Evolutionary conservation across 2,888 invertebrate genomes (phyloP).

Genomic region (Orgyia antiqua): DNA sequence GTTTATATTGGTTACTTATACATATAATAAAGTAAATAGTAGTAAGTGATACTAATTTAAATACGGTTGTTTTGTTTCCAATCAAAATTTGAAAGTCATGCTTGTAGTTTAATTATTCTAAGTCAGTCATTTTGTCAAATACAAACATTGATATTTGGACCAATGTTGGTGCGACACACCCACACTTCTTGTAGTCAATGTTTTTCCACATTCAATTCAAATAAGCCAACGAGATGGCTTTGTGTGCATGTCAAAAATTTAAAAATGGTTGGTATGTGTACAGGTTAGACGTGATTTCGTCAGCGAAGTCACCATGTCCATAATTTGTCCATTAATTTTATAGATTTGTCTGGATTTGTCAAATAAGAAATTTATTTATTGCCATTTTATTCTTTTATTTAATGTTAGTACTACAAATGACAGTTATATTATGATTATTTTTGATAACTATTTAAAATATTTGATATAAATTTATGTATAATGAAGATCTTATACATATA

Average conservation of each 20-base stretch:
- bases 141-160: slow-evolving; percentile 44
- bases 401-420: too few relatives aligned
- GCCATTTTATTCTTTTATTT: too few relatives aligned
- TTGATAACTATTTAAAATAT: too few relatives aligned
- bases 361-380: too few relatives aligned
- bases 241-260: slow-evolving; percentile 13
- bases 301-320: neutral
- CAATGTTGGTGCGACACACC: slow-evolving; percentile 36
- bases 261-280: slow-evolving; percentile 15
- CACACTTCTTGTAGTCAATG: slow-evolving; percentile 29
- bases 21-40: too few relatives aligned
- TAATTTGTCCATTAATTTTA: neutral
- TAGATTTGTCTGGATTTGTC: too few relatives aligned
- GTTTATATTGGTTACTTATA: too few relatives aligned
- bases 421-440: too few relatives aligned
- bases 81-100: slow-evolving; percentile 25
- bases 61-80: slow-evolving; percentile 25
- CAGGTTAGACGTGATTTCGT: slow-evolving; percentile 3
- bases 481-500: too few relatives aligned
- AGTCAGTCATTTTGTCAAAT: slow-evolving; percentile 34
- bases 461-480: too few relatives aligned
- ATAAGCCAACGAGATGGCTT: slow-evolving; percentile 31
- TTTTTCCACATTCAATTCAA: slow-evolving; percentile 55
- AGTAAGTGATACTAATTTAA: slow-evolving; percentile 16
- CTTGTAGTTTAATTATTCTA: slow-evolving; percentile 33